Percentiles rank a stretch among this genome's conserved stretches.
phyloP scores from a whole-genome alignment of 2,888 invertebrate genomes.

The Tipula unca region DNA sequence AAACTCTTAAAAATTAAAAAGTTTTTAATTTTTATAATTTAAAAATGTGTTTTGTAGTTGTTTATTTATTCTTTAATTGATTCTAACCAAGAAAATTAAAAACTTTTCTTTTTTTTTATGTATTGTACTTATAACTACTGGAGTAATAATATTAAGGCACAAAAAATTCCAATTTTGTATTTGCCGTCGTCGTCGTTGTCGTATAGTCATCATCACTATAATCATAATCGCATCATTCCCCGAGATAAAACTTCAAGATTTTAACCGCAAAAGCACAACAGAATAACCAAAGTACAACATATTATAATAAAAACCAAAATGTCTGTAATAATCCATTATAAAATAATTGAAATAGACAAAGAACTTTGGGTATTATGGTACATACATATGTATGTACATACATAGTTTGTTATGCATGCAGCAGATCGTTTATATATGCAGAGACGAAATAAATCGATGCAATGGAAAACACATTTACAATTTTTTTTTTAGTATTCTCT shows the following conservation, averaged over 20 bases:
- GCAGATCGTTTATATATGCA: not conserved
- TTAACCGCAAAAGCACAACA: not conserved
- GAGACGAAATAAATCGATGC: not conserved
- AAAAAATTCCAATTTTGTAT: not conserved
- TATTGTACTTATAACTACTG: not conserved
- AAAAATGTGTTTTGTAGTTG: constrained; percentile 24
- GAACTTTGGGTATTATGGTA: not conserved
- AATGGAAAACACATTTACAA: not conserved
- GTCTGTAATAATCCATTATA: constrained; percentile 14
- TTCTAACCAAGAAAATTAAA: constrained; percentile 1
- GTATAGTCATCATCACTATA: not conserved
- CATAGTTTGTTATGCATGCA: not conserved
- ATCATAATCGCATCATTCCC: not conserved
- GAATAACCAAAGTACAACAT: not conserved
- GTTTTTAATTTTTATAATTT: constrained; percentile 16
- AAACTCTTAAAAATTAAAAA: constrained; percentile 22
- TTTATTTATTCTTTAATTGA: constrained; percentile 18
- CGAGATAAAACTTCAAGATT: not conserved
- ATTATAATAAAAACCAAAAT: not conserved
- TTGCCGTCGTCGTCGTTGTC: not conserved
- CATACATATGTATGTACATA: too few relatives aligned
- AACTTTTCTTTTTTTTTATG: not conserved
- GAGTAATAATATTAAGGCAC: not conserved
- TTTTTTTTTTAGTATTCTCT: not conserved
- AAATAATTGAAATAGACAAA: constrained; percentile 14